These are phyloP conservation scores for Erythrocercus mccallii DNA, from an alignment of 2,113 vertebrate genomes.

Conservation along the genomic window DNA sequence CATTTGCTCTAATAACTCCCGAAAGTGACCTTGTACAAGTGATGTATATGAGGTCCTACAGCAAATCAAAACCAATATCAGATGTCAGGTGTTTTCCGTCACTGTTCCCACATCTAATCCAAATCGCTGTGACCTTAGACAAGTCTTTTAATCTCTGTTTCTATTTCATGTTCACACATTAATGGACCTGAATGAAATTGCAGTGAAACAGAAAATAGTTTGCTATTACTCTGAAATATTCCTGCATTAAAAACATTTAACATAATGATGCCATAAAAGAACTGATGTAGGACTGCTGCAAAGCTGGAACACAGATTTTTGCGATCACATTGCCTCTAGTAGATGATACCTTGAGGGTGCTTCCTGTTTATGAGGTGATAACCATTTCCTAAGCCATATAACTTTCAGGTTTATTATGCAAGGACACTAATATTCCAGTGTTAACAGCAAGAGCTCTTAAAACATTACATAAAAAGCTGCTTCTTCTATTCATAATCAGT, in stretches of 20 bases:
- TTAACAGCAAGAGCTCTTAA: neutral
- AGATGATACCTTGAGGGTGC: slow-evolving; percentile 57
- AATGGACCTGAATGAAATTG: slow-evolving; percentile 44
- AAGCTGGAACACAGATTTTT: slow-evolving; percentile 45
- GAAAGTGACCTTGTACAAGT: neutral
- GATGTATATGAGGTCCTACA: neutral
- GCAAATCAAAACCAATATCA: neutral
- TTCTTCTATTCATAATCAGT: neutral
- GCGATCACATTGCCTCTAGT: slow-evolving; percentile 11
- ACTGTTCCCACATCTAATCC: neutral
- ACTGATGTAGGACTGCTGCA: slow-evolving; percentile 2
- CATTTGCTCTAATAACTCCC: neutral
- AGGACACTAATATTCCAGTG: neutral
- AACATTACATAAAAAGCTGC: neutral
- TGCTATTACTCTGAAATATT: slow-evolving; percentile 54
- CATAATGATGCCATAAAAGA: slow-evolving; percentile 54
- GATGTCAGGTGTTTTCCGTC: neutral
- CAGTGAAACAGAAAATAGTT: slow-evolving; percentile 49
- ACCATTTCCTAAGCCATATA: slow-evolving; percentile 27
- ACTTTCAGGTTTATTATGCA: slow-evolving; percentile 40
- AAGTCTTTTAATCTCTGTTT: neutral
- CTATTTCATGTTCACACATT: neutral
- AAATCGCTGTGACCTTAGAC: neutral
- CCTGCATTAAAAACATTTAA: slow-evolving; percentile 52
- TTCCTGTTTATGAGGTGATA: slow-evolving; percentile 64